These are phyloP conservation scores for Pristionchus fissidentatus DNA, from an alignment of 2,888 invertebrate species.

Conservation along the genomic window DNA sequence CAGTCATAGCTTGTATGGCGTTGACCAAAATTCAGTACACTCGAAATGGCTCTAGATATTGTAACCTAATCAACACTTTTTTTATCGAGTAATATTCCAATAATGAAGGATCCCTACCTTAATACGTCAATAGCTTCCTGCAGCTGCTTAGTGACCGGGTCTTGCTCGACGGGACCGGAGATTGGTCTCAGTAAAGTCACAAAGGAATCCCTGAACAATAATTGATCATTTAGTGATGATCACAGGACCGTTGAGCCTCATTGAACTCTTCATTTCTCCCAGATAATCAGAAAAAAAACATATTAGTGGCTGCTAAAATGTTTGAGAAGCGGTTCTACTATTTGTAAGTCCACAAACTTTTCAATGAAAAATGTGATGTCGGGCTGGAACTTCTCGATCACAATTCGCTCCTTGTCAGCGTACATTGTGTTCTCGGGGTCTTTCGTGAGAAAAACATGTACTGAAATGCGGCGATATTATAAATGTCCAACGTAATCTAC, in stretches of 20 bases:
- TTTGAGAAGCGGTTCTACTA: neutral
- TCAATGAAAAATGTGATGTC: constrained; percentile 10
- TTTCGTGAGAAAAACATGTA: neutral
- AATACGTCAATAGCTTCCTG: neutral
- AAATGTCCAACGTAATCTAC: no score
- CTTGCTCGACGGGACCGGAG: neutral
- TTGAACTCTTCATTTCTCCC: no score
- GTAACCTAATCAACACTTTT: no score
- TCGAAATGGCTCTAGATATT: no score
- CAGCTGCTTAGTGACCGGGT: neutral
- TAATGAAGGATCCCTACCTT: neutral
- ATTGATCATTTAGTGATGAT: no score
- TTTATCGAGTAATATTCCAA: neutral
- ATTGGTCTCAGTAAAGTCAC: neutral
- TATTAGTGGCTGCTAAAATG: neutral
- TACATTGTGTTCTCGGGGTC: neutral
- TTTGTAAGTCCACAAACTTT: neutral
- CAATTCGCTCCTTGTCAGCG: neutral
- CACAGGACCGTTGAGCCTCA: no score
- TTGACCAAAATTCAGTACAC: no score
- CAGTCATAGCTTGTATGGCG: no score
- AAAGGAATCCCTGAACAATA: neutral
- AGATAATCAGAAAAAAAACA: no score
- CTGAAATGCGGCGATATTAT: neutral
- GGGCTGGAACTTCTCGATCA: neutral